phyloP scores from a whole-genome alignment of 2,888 invertebrate genomes.

The Electrophaes corylata region DNA sequence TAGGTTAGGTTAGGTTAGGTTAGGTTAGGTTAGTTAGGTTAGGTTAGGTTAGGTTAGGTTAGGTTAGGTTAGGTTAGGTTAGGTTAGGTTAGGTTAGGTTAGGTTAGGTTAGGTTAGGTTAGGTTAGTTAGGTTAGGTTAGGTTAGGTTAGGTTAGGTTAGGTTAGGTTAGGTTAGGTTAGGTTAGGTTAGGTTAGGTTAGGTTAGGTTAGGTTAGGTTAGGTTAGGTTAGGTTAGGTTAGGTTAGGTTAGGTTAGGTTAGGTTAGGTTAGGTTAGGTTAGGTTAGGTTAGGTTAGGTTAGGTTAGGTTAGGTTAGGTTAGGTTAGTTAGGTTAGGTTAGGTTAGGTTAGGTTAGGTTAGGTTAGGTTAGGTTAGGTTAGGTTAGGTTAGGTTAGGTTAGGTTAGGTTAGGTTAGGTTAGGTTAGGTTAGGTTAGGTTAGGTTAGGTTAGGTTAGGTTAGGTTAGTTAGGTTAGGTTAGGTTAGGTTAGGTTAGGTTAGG shows the following conservation, averaged over 20 bases:
- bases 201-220: slow-evolving; percentile 7
- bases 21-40: background rate
- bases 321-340: slow-evolving; percentile 7
- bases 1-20: too few species aligned
- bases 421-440: too few species aligned
- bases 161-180: slow-evolving; percentile 11
- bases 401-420: background rate
- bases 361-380: slow-evolving; percentile 20
- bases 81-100: slow-evolving; percentile 7
- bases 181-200: slow-evolving; percentile 16
- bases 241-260: slow-evolving; percentile 20
- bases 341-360: slow-evolving; percentile 18
- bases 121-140: slow-evolving; percentile 14
- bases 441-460: background rate
- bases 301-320: slow-evolving; percentile 13
- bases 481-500: slow-evolving; percentile 14
- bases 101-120: slow-evolving; percentile 17
- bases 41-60: slow-evolving; percentile 9
- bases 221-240: slow-evolving; percentile 17
- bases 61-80: slow-evolving; percentile 17
- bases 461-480: background rate
- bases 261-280: slow-evolving; percentile 3
- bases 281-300: slow-evolving; percentile 15
- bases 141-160: slow-evolving; percentile 12
- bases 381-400: slow-evolving; percentile 1